These are phyloP conservation scores for Ardeotis arabs DNA, from an alignment of 2,113 vertebrate genomes.

Conservation along the genomic window DNA sequence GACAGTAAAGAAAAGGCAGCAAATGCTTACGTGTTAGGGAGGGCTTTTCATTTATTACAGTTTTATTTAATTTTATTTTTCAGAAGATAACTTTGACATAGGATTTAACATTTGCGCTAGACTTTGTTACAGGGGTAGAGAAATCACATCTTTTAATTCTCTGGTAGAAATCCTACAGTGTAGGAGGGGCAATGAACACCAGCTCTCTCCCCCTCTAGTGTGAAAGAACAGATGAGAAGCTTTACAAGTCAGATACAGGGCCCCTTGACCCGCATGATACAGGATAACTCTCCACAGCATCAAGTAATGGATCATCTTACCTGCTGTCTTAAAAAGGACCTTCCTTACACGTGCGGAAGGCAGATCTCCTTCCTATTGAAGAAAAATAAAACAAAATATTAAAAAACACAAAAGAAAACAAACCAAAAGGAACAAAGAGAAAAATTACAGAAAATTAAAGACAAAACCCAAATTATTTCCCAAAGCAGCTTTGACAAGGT, in stretches of 20 bases:
- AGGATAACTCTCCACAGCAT: background rate
- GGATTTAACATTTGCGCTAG: background rate
- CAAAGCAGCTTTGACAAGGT: background rate
- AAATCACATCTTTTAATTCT: background rate
- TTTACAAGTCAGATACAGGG: background rate
- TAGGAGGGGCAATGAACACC: background rate
- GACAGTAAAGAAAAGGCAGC: background rate
- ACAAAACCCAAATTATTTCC: background rate
- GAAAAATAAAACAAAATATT: background rate
- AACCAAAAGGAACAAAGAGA: background rate
- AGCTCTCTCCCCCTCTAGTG: background rate
- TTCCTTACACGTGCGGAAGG: background rate
- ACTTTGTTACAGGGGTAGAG: background rate
- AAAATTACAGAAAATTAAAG: background rate
- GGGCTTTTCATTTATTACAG: background rate
- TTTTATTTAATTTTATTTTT: background rate
- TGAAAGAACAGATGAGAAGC: background rate
- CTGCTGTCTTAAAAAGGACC: background rate
- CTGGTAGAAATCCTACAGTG: background rate
- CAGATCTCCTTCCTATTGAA: background rate
- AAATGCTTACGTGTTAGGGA: fast-evolving
- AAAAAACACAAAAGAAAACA: background rate
- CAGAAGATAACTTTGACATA: background rate
- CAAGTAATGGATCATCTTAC: background rate
- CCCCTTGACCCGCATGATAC: background rate